Evolutionary conservation across 2,888 invertebrate genomes (phyloP).

Genomic region (Hydrotaea cyrtoneurina): DNA sequence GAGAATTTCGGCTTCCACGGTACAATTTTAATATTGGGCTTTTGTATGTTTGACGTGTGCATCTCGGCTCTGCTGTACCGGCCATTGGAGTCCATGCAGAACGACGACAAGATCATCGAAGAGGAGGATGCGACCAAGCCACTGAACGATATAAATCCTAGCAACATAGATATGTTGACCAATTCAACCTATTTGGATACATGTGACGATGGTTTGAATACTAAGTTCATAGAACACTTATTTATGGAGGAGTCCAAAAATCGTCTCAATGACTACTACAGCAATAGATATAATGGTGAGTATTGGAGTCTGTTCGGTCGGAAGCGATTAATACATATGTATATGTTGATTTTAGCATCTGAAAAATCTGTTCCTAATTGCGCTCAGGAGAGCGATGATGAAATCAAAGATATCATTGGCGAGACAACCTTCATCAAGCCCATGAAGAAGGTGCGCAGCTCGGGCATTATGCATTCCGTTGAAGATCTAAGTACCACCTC

Average conservation of each 20-base stretch:
- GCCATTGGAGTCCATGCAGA: constrained; percentile 80
- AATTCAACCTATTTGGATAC: constrained; percentile 80
- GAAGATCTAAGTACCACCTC: constrained; percentile 89
- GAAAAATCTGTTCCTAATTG: constrained; percentile 71
- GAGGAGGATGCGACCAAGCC: constrained; percentile 74
- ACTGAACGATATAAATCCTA: constrained; percentile 76
- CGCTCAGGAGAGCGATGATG: constrained; percentile 81
- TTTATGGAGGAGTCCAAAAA: constrained; percentile 81
- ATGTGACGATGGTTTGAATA: constrained; percentile 79
- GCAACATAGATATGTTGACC: constrained; percentile 78
- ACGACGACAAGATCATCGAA: constrained; percentile 66
- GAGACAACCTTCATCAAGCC: constrained; percentile 82
- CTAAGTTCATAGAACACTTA: constrained; percentile 80
- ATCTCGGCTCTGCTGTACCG: constrained; percentile 87
- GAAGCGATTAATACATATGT: background rate
- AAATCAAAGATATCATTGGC: constrained; percentile 83
- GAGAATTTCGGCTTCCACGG: constrained; percentile 88
- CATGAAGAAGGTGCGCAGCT: constrained; percentile 86
- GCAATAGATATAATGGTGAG: constrained; percentile 71
- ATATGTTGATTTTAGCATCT: constrained; percentile 37
- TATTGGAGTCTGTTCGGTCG: background rate
- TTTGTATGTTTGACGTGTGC: constrained; percentile 89
- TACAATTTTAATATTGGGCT: constrained; percentile 86
- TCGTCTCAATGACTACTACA: constrained; percentile 79
- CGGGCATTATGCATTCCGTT: constrained; percentile 87